Evolutionary conservation across 2,113 vertebrate genomes (phyloP), one percentile per base, ranked within the genome.

Genomic region (Apeltes quadracus): DNA sequence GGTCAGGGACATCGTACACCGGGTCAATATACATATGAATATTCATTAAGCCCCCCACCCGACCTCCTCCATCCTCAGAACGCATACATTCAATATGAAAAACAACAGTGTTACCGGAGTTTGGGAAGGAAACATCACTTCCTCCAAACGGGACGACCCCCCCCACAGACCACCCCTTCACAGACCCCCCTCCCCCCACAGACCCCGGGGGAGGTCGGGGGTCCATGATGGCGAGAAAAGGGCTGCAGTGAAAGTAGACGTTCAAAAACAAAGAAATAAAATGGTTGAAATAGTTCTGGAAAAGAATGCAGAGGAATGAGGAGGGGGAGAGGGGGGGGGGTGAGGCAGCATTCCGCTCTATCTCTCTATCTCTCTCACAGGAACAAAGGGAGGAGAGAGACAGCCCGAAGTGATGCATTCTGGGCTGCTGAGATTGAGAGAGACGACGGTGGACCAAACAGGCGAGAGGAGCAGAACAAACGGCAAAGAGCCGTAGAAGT

Each of bases 31-130:
- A 87, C 85, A 84, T 39, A 83, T 72, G 67, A 65, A 79, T 82
- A 82, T 71, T 81, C 51, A 69, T 72, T 48, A 67, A 56, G 34
- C n/a, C 77, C 12, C 69, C 72, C 43, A 63, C 72, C 61, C 58
- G 51, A 77, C 75, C 50, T 69, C 61, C 51, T 67, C 36, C 16
- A 1, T 72, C 59, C 62, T 56, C 63, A 12, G 23, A 20, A 67
- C 70, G 15, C 78, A 58, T 89, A 90, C 91, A 91, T 92, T 92
- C 90, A 91, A 65, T 85, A 90, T 91, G 70, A 90, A 91, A 56
- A 88, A 83, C 79, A 82, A 88, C 84, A 90, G 89, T 91, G 89
- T 88, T 87, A 78, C 72, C 74, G 39, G 80, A 85, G 81, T 61
- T 76, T 59, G 79, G 59, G 64, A 79, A 79, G 67, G 69, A 82